Base-by-base conservation (phyloP, 1,140 invertebrate genomes). In the Phymorhynchus buccinoides region DNA sequence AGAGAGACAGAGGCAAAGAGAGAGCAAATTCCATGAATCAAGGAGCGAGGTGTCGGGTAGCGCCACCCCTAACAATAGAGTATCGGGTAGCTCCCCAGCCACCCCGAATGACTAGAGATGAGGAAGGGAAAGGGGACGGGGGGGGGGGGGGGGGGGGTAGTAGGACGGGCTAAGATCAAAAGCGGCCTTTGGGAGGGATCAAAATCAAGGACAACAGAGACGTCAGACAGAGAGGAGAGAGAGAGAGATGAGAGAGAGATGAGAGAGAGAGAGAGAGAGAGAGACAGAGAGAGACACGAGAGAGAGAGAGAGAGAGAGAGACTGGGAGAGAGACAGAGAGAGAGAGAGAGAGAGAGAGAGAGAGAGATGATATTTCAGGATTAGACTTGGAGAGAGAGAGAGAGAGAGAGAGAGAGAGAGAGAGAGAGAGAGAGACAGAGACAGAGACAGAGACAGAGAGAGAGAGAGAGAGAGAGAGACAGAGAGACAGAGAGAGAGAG, bases 271-370 rank as follows among this genome's bases (percentile, higher is more conserved):
- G n/a, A 39, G 35, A 18, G 41, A 39, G 37, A 32, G 39, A 32
- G 41, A 42, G n/a, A 52, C 37, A 52, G 78, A n/a, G n/a, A n/a
- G n/a, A n/a, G n/a, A 48, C n/a, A 32, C 22, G 41, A 42, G n/a
- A 52, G 78, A 52, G 78, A n/a, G n/a, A n/a, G n/a, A n/a, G n/a
- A 48, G 32, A 42, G 66, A 68, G 81, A 68, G 52, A 41, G 81
- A 32, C 12, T 39, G 48, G 41, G 66, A n/a, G 77, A 52, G 77
- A 80, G 80, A 37, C 1, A 37, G 71, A 30, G 27, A 37, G 32
- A 37, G 18, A 81, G 27, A 81, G 42, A 66, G 22, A 62, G 42
- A 37, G 32, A 27, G 44, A 39, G 80, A 81, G 80, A 39, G 27
- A 66, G 3, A 52, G 80, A 56, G 32, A 37, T 9, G 9, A 48